A percentile compares a stretch with the other conserved stretches of the same genome.
phyloP scores from a whole-genome alignment of 2,888 invertebrate species.

The Volucella zonaria region DNA sequence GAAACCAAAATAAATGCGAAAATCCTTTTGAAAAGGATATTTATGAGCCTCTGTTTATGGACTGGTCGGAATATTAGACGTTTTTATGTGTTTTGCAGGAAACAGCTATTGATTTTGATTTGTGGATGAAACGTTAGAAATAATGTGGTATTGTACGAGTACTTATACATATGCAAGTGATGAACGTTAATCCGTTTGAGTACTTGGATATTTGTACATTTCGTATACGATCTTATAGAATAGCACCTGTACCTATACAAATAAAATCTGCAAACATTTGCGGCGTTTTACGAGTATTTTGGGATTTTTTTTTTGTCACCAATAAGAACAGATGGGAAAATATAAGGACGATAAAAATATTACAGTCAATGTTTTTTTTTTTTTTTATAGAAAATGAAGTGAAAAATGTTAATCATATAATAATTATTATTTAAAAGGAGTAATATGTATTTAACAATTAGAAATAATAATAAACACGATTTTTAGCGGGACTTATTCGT shows the following conservation, averaged over 20 bases:
- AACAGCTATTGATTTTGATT: slow-evolving; percentile 70
- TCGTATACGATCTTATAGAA: slow-evolving; percentile 9
- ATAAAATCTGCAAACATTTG: slow-evolving; percentile 36
- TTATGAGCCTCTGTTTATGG: slow-evolving; percentile 58
- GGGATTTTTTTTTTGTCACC: background rate
- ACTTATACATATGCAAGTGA: background rate
- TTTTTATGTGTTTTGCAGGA: slow-evolving; percentile 37
- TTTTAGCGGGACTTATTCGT: no score
- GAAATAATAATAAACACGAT: no score
- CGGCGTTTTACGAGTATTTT: slow-evolving; percentile 51
- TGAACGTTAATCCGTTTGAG: slow-evolving; percentile 26
- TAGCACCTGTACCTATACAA: slow-evolving; percentile 17
- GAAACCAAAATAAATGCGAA: slow-evolving; percentile 36
- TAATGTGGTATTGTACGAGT: no score
- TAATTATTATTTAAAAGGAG: no score
- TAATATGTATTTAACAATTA: no score
- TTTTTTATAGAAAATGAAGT: no score
- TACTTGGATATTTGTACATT: slow-evolving; percentile 55
- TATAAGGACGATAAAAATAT: no score
- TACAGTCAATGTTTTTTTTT: no score
- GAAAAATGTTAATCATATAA: no score
- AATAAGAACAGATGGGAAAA: slow-evolving; percentile 6
- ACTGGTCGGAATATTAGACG: slow-evolving; percentile 24
- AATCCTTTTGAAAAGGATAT: slow-evolving; percentile 61
- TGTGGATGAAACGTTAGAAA: slow-evolving; percentile 21